Evolutionary conservation across 2,888 invertebrate genomes (phyloP).

Genomic region (Emmelina monodactyla): DNA sequence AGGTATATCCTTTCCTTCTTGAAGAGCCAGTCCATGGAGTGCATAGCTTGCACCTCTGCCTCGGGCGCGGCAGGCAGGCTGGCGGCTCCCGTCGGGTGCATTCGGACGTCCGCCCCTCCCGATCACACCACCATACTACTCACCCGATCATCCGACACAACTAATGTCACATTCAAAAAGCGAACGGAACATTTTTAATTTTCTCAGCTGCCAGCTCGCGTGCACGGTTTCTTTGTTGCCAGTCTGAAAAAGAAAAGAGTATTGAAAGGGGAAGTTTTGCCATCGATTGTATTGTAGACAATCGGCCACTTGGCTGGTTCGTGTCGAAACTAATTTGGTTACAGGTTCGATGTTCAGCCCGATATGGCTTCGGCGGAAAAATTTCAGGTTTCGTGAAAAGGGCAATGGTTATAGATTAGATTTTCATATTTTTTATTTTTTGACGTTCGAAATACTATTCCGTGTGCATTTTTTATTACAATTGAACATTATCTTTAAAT

Average conservation of each 20-base stretch:
- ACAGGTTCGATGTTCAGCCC: slow-evolving; percentile 40
- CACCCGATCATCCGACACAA: slow-evolving; percentile 20
- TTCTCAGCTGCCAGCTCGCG: slow-evolving; percentile 26
- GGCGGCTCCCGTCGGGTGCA: slow-evolving; percentile 79
- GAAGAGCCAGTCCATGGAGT: slow-evolving; percentile 96
- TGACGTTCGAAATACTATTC: no score
- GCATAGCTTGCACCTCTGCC: slow-evolving; percentile 93
- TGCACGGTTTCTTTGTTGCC: slow-evolving; percentile 34
- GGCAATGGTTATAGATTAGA: background rate
- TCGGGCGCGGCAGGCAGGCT: slow-evolving; percentile 81
- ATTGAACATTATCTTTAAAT: no score
- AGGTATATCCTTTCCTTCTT: slow-evolving; percentile 95
- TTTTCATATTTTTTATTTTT: no score
- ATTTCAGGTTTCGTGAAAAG: slow-evolving; percentile 8
- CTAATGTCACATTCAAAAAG: slow-evolving; percentile 20
- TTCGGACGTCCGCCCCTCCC: slow-evolving; percentile 61
- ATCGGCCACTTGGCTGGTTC: slow-evolving; percentile 49
- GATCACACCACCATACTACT: slow-evolving; percentile 44
- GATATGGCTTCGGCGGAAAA: slow-evolving; percentile 38
- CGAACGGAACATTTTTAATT: slow-evolving; percentile 25
- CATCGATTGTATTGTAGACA: slow-evolving; percentile 57
- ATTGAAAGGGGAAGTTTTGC: slow-evolving; percentile 45
- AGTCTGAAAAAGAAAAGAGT: slow-evolving; percentile 51
- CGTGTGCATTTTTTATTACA: no score
- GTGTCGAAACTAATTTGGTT: slow-evolving; percentile 64